Percentiles rank a stretch among this genome's conserved stretches.
These are phyloP conservation scores for Rhabdomys pumilio DNA, from an alignment of 2,797 vertebrate genomes.

Conservation along the genomic window DNA sequence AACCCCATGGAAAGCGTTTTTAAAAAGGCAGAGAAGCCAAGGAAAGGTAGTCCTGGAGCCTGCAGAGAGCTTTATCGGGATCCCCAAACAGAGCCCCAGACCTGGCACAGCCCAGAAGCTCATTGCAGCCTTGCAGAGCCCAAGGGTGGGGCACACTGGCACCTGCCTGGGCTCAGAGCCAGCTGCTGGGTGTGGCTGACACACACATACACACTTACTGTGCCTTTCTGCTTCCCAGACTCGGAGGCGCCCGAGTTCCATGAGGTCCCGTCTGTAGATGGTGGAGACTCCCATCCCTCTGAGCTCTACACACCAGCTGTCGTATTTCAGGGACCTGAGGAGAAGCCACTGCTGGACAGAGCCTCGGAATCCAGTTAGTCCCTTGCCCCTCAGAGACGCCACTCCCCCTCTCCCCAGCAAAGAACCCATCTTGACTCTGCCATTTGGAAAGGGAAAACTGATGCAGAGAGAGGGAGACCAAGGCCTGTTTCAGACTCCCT, in stretches of 20 bases:
- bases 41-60: background rate
- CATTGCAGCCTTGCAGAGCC: no score
- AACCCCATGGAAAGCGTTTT: background rate
- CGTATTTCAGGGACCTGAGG: rapidly evolving
- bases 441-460: background rate
- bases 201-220: background rate
- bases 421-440: background rate
- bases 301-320: background rate
- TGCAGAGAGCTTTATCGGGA: background rate
- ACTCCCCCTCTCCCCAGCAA: no score
- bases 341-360: background rate
- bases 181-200: background rate
- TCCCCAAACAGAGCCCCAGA: background rate
- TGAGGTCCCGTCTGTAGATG: background rate
- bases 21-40: background rate
- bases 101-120: background rate
- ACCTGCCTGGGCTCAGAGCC: background rate
- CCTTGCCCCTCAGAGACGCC: background rate
- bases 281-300: rapidly evolving
- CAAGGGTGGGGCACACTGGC: background rate
- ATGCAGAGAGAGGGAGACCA: background rate
- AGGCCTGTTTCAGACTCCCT: background rate
- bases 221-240: constrained; percentile 50
- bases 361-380: constrained; percentile 72
- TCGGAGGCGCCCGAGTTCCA: background rate